Percentiles rank a stretch among this genome's conserved stretches.
Evolutionary conservation across 1,140 invertebrate genomes (phyloP).

Genomic region (Ruditapes philippinarum): DNA sequence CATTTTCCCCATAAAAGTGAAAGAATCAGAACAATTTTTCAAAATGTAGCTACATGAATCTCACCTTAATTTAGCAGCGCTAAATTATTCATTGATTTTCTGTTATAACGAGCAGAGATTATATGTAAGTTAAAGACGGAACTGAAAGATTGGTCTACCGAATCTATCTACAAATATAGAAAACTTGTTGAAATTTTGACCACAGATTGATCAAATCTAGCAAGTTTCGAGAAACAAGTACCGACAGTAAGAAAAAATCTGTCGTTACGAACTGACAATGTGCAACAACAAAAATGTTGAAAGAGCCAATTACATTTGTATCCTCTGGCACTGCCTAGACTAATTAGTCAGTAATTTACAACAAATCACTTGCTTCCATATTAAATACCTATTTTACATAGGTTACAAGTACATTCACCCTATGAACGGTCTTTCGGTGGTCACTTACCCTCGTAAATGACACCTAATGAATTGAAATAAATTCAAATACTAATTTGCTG

Average conservation of each 20-base stretch:
- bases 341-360: constrained; percentile 34
- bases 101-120: not conserved
- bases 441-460: constrained; percentile 28
- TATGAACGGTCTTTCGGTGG: constrained; percentile 5
- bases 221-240: not conserved
- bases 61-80: not conserved
- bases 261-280: not conserved
- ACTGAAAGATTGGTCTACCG: constrained; percentile 10
- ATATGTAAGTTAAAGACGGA: not conserved
- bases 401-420: constrained; percentile 24
- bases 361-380: constrained; percentile 30
- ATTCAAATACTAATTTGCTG: constrained; percentile 46
- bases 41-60: not conserved
- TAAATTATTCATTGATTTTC: not conserved
- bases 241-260: constrained; percentile 27
- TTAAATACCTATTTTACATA: constrained; percentile 32
- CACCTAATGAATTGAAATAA: constrained; percentile 51
- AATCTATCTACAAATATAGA: constrained; percentile 18
- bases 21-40: not conserved
- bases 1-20: too few relatives aligned
- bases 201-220: constrained; percentile 26
- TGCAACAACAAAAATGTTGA: constrained; percentile 24
- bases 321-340: not conserved
- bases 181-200: constrained; percentile 16
- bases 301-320: constrained; percentile 25